Evolutionary conservation across 1,140 invertebrate species (phyloP).

Genomic region (Amphibalanus amphitrite): DNA sequence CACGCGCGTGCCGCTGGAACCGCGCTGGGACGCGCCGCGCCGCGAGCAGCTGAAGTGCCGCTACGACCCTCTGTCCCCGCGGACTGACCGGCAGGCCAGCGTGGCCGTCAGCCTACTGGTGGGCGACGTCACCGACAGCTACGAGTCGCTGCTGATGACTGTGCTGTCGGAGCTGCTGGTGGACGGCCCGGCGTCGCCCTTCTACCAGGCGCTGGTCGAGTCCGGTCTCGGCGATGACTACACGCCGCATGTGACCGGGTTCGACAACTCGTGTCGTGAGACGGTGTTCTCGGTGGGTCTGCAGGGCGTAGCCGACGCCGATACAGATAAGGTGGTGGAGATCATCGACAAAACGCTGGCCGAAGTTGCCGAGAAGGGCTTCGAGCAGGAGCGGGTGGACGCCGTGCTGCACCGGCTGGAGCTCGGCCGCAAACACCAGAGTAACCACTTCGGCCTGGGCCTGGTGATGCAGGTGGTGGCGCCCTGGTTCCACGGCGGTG

Average conservation of each 20-base stretch:
- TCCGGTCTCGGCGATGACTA: slow-evolving; percentile 67
- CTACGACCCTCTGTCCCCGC: slow-evolving; percentile 51
- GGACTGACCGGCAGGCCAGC: neutral
- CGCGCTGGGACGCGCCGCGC: slow-evolving; percentile 46
- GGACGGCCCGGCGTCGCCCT: slow-evolving; percentile 69
- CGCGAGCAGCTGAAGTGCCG: slow-evolving; percentile 47
- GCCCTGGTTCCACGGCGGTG: slow-evolving; percentile 73
- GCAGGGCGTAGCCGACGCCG: slow-evolving; percentile 52
- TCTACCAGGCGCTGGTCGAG: slow-evolving; percentile 78
- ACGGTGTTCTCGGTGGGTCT: slow-evolving; percentile 68
- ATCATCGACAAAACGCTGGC: slow-evolving; percentile 55
- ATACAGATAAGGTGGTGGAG: slow-evolving; percentile 50
- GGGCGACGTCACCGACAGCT: too few species aligned
- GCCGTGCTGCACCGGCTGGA: slow-evolving; percentile 74
- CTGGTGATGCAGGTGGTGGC: slow-evolving; percentile 55
- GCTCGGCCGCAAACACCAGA: slow-evolving; percentile 66
- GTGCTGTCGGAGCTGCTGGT: slow-evolving; percentile 23
- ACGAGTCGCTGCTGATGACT: too few species aligned
- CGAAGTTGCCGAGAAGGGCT: slow-evolving; percentile 48
- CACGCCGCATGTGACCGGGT: slow-evolving; percentile 45
- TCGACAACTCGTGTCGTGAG: slow-evolving; percentile 55
- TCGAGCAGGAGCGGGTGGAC: slow-evolving; percentile 62
- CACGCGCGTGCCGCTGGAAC: slow-evolving; percentile 46
- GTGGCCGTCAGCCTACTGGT: too few species aligned
- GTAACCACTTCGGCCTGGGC: slow-evolving; percentile 67